phyloP scores from a whole-genome alignment of 2,797 vertebrate species.

The Basileuterus tristriatus region DNA sequence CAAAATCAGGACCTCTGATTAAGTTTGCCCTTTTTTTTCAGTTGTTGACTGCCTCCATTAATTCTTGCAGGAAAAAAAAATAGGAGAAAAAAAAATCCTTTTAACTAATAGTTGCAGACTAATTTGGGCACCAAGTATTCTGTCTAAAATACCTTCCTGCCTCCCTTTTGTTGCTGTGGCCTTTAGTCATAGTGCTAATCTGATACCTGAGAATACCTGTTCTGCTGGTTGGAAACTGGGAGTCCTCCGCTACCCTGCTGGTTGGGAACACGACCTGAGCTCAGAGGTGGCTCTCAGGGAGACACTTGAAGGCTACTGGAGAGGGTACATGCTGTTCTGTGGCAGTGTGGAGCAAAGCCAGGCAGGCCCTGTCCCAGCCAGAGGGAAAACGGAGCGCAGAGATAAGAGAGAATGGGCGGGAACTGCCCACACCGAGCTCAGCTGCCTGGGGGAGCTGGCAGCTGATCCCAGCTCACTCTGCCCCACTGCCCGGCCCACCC shows the following conservation, averaged over 20 bases:
- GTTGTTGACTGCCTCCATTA: neutral
- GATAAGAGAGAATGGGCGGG: neutral
- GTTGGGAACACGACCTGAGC: neutral
- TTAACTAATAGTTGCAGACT: neutral
- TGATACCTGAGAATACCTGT: neutral
- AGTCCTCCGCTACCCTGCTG: neutral
- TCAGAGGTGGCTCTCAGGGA: neutral
- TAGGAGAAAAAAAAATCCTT: neutral
- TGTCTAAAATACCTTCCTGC: neutral
- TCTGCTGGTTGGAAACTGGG: neutral
- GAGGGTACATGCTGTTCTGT: neutral
- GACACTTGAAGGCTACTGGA: neutral
- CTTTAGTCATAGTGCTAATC: neutral
- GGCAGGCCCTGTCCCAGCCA: neutral
- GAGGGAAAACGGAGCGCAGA: neutral
- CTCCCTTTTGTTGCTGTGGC: neutral
- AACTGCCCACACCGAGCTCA: rapidly evolving
- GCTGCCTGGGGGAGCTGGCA: rapidly evolving
- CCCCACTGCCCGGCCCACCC: neutral
- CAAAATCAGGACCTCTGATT: neutral
- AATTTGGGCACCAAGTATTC: neutral
- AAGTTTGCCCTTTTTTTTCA: neutral
- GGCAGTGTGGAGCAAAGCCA: rapidly evolving
- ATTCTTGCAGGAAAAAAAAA: neutral
- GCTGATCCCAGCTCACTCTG: neutral